Evolutionary conservation across 2,888 invertebrate species (phyloP).

Genomic region (Parnassius apollo): DNA sequence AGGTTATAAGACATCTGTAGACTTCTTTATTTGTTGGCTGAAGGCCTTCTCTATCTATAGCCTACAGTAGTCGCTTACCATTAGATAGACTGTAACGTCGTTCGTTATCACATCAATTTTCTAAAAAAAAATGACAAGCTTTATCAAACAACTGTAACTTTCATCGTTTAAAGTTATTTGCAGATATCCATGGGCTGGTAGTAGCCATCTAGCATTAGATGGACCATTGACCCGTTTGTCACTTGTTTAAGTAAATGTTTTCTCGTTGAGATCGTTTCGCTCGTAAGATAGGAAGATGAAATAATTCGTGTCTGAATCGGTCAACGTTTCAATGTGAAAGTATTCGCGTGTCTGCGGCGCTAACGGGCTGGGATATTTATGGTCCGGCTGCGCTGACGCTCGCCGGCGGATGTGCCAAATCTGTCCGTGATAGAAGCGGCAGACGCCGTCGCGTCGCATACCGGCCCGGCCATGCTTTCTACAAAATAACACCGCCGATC

Average conservation of each 20-base stretch:
- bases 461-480: conserved; percentile 62
- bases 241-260: neutral
- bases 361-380: conserved; percentile 66
- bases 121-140: too few relatives aligned
- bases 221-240: too few relatives aligned
- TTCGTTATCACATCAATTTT: too few relatives aligned
- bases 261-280: neutral
- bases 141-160: too few relatives aligned
- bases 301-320: conserved; percentile 8
- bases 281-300: neutral
- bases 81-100: too few relatives aligned
- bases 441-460: conserved; percentile 70
- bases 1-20: too few relatives aligned
- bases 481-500: conserved; percentile 2
- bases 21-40: too few relatives aligned
- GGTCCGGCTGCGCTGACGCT: conserved; percentile 56
- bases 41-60: too few relatives aligned
- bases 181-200: too few relatives aligned
- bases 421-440: conserved; percentile 72
- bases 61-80: too few relatives aligned
- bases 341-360: conserved; percentile 40
- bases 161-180: too few relatives aligned
- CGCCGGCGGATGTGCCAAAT: conserved; percentile 79
- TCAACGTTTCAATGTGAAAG: conserved; percentile 39
- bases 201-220: too few relatives aligned